Conservation (phyloP, 2,797 vertebrate genomes). For the Brachyalestes nurse region DNA sequence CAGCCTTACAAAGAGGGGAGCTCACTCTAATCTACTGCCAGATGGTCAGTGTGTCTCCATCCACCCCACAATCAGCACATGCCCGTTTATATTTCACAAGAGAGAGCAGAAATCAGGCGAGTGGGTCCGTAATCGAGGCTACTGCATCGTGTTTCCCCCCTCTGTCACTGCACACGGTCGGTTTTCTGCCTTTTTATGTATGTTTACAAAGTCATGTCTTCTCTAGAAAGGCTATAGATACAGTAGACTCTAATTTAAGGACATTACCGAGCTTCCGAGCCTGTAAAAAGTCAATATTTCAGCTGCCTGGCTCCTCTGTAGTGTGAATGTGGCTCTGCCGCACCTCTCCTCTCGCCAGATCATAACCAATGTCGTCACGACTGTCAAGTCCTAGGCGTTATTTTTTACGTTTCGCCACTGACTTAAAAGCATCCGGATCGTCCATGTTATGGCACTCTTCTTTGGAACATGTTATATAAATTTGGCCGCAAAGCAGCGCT, state of each 20-base stretch:
- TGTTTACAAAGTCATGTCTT: too few species aligned
- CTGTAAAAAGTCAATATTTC: conserved; percentile 17
- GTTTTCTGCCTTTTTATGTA: background rate
- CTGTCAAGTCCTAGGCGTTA: conserved; percentile 49
- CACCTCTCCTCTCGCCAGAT: conserved; percentile 69
- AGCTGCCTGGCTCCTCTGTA: conserved; percentile 47
- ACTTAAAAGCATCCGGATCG: conserved; percentile 36
- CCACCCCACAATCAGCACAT: background rate
- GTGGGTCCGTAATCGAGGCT: conserved; percentile 32
- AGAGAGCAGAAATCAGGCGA: conserved; percentile 36
- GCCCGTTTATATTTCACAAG: conserved; percentile 28
- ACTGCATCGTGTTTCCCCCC: conserved; percentile 28
- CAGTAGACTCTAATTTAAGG: conserved; percentile 8
- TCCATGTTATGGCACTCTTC: too few species aligned
- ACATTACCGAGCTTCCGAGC: conserved; percentile 43
- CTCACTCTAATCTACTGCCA: conserved; percentile 15
- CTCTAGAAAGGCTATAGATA: background rate
- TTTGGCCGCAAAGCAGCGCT: conserved; percentile 39
- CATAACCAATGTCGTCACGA: conserved; percentile 62
- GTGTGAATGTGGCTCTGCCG: conserved; percentile 59
- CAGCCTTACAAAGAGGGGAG: background rate
- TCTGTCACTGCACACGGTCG: background rate
- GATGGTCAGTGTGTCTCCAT: background rate
- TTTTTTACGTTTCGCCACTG: conserved; percentile 29
- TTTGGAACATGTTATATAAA: background rate